phyloP scores from a whole-genome alignment of 2,888 invertebrate genomes.

The Ischnura elegans region DNA sequence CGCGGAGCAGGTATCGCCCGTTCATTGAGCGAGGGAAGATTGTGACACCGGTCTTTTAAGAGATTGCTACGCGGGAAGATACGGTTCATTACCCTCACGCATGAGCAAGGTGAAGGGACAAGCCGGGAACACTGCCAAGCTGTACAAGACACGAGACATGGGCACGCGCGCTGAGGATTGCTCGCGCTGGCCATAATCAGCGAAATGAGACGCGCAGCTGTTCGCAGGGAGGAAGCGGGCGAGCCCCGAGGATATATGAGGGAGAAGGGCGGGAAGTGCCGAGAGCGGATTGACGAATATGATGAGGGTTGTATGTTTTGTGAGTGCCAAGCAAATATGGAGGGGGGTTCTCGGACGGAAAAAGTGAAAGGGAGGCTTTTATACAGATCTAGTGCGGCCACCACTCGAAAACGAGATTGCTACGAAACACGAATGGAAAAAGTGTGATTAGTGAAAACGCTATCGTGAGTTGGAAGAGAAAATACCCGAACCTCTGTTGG shows the following conservation, averaged over 20 bases:
- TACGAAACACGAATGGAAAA: too few relatives aligned
- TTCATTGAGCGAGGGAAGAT: background rate
- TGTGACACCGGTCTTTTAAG: background rate
- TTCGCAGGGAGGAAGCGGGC: background rate
- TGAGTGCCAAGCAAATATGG: too few relatives aligned
- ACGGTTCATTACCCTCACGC: background rate
- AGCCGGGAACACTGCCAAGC: background rate
- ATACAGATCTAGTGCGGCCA: too few relatives aligned
- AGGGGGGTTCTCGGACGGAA: too few relatives aligned
- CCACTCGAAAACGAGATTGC: too few relatives aligned
- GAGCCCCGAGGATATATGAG: background rate
- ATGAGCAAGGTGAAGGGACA: background rate
- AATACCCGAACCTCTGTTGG: too few relatives aligned
- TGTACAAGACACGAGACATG: background rate
- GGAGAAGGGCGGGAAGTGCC: background rate
- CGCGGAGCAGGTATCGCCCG: background rate
- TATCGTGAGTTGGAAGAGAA: too few relatives aligned
- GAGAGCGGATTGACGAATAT: background rate
- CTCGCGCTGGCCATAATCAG: background rate
- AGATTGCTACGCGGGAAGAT: background rate
- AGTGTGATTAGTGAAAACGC: too few relatives aligned
- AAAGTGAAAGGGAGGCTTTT: too few relatives aligned
- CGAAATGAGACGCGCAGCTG: background rate
- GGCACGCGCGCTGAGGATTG: background rate
- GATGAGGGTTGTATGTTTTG: too few relatives aligned